These are phyloP conservation scores for Lasioglossum lativentre DNA, from an alignment of 2,888 invertebrate species.

Conservation along the genomic window DNA sequence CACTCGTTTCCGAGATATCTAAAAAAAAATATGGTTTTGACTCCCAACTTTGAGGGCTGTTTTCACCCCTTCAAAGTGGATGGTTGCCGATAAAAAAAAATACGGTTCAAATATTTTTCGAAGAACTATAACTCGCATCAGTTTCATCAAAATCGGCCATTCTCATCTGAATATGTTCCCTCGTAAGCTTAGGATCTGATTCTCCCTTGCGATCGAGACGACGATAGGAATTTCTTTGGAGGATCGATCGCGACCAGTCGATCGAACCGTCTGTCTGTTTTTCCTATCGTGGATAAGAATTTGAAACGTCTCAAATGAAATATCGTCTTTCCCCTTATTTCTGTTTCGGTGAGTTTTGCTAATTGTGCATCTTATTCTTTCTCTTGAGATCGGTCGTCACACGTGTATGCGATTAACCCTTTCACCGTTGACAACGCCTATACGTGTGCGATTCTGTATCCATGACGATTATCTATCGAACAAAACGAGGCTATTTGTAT, in stretches of 20 bases:
- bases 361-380: slow-evolving; percentile 47
- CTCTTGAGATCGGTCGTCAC: slow-evolving; percentile 41
- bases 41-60: too few species aligned
- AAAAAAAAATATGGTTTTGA: too few species aligned
- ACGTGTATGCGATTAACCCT: slow-evolving; percentile 23
- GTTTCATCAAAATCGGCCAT: too few species aligned
- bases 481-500: neutral
- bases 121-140: too few species aligned
- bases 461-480: neutral
- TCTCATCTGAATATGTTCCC: too few species aligned
- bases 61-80: too few species aligned
- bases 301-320: slow-evolving; percentile 29
- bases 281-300: neutral
- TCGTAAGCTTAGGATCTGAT: neutral
- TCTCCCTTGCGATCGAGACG: slow-evolving; percentile 17
- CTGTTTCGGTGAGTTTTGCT: neutral
- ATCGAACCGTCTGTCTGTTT: slow-evolving; percentile 11
- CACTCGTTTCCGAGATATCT: too few species aligned
- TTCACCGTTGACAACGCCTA: neutral
- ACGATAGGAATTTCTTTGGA: slow-evolving; percentile 2
- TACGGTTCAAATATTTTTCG: too few species aligned
- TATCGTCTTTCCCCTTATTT: slow-evolving; percentile 6
- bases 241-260: slow-evolving; percentile 20
- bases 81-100: too few species aligned
- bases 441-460: neutral